Conservation (phyloP, 2,113 vertebrate species). For the Thinocorus orbignyianus region DNA sequence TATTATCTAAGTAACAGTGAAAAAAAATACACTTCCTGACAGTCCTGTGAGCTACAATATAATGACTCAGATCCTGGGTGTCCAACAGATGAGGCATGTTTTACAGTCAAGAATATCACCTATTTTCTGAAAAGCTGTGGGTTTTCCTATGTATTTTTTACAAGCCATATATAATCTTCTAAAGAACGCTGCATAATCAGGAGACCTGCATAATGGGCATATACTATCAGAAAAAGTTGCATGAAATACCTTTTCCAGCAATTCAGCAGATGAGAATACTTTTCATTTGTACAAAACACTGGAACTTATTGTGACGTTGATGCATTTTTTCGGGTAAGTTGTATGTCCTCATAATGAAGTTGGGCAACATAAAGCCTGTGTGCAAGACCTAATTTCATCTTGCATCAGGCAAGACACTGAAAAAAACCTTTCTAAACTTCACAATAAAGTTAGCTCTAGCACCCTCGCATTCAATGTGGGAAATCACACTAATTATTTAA, state of each 20-base stretch:
- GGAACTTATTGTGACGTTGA: neutral
- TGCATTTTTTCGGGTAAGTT: neutral
- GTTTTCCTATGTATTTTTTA: neutral
- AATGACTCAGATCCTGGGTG: neutral
- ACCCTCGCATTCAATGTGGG: neutral
- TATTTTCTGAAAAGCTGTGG: neutral
- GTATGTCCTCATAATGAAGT: neutral
- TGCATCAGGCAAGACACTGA: neutral
- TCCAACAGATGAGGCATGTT: neutral
- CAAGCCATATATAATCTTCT: neutral
- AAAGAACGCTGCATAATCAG: neutral
- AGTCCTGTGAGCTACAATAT: neutral
- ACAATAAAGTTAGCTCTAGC: neutral
- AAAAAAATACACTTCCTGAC: neutral
- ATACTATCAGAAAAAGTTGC: neutral
- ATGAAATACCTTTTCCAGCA: neutral
- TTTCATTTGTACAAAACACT: neutral
- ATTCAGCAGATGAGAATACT: neutral
- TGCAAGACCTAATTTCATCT: neutral
- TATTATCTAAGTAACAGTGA: neutral
- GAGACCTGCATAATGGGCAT: neutral
- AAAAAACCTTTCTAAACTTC: neutral
- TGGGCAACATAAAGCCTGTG: neutral
- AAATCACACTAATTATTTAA: neutral
- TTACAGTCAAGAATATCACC: neutral